Base-by-base conservation (phyloP, 1,140 invertebrate genomes). In the Pseudomyrmex sp. region DNA sequence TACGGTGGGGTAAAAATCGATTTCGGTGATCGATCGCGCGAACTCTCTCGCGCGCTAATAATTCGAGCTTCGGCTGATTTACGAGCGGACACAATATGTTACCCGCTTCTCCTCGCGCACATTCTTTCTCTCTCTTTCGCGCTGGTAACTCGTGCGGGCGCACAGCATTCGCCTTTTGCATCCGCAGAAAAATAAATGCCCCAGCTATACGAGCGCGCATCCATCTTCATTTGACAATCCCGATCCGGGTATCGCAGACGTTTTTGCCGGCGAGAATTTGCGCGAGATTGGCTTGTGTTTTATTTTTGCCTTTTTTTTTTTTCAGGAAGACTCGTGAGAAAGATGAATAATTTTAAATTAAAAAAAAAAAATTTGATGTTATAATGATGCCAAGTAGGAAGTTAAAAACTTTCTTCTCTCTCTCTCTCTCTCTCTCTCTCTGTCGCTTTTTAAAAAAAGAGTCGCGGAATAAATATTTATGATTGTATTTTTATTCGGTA, bases 41-140 rank as follows among this genome's bases (percentile, higher is more conserved):
- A 75, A 62, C 58, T 50, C 58, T 61, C 20, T 35, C 35, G 35
- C 35, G 35, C 20, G 46, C 58, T 75, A 75, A 62, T 75, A 75
- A 75, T 75, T 75, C 72, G 72, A 75, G 20, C 48, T 20, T 44
- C 58, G 44, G 59, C 59, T 75, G 72, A 75, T 75, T 75, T 75
- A 75, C 59, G 46, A 48, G 72, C 72, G 10, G 46, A 50, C 62
- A 75, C 44, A 75, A 75, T 62, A 35, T 35, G 72, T 46, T 74
- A 52, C 44, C 46, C 35, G 72, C 20, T 50, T 75, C 5, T 35
- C 26, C 26, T 74, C 23, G 23, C 15, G 5, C 13, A n/a, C 52
- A 26, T 44, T 70, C 23, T 10, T 5, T 35, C 5, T 35, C 35
- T 35, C 5, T 35, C 5, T 65, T 18, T 65, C 23, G 13, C 20